A percentile compares a stretch with the other conserved stretches of the same genome.
Evolutionary conservation across 30 jellyfish, hydroid and myxozoan genomes (phyloP).

Genomic region (Aurelia aurita): DNA sequence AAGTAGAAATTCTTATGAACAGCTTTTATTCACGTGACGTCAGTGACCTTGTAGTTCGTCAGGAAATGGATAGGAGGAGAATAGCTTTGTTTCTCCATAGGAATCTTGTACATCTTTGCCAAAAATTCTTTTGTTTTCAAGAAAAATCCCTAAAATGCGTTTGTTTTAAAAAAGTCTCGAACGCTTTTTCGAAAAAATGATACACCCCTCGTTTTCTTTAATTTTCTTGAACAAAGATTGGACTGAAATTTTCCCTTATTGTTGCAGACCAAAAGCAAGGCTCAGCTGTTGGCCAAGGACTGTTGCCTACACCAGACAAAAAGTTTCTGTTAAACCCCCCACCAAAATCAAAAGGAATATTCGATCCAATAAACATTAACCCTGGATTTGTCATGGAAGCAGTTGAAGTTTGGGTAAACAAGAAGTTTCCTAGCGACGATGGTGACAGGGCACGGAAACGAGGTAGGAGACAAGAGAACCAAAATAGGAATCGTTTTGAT

Average conservation of each 20-base stretch:
- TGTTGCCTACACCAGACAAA: constrained; percentile 66
- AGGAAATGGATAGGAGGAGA: too few species aligned
- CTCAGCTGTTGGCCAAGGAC: constrained; percentile 15
- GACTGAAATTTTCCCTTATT: not conserved
- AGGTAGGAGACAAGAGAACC: constrained; percentile 31
- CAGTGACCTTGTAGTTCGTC: too few species aligned
- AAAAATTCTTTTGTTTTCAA: too few species aligned
- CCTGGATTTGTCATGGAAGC: constrained; percentile 71
- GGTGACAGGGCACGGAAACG: constrained; percentile 30
- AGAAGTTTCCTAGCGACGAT: constrained; percentile 33
- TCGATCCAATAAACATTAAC: constrained; percentile 23
- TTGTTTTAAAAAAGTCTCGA: too few species aligned
- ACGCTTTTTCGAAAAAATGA: too few species aligned
- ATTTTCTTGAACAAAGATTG: too few species aligned
- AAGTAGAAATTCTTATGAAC: too few species aligned
- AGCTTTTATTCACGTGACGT: too few species aligned
- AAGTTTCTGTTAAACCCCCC: constrained; percentile 7
- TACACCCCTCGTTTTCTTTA: too few species aligned
- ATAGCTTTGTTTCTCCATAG: too few species aligned
- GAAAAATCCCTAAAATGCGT: too few species aligned
- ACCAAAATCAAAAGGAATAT: constrained; percentile 26
- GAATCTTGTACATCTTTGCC: too few species aligned
- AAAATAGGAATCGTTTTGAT: constrained; percentile 21
- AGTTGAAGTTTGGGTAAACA: constrained; percentile 50
- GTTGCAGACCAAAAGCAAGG: constrained; percentile 8